Base-by-base conservation (phyloP, 2,888 invertebrate genomes). In the Drosophila acutilabella region DNA sequence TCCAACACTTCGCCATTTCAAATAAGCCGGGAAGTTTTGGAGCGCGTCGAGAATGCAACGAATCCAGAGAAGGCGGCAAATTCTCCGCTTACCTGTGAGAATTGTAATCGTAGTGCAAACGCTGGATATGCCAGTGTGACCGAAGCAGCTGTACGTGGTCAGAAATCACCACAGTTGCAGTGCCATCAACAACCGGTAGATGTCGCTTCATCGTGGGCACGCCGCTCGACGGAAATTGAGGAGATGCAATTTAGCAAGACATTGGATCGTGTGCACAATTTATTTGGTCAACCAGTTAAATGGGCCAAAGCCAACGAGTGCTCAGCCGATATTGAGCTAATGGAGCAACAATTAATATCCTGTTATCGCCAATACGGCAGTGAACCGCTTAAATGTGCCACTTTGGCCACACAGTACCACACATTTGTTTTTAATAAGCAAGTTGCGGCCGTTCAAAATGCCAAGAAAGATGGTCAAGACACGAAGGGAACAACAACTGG, bases 401-500 rank as follows among this genome's bases (percentile, higher is more conserved):
- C 26, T n/a, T 47, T 84, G 53, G 81, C 86, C 5, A 73, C 65
- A n/a, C 62, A 71, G n/a, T 84, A 82, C 42, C 83, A 86, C 26
- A 51, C 18, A 3, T 84, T 70, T 50, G 75, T 84, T n/a, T 86
- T 84, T 14, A 52, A 60, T 13, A 85, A 64, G n/a, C 84, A 84
- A 23, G 57, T 67, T 13, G 38, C 33, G 7, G 48, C 75, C 1
- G 54, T 57, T 10, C 38, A 73, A 18, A 67, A 73, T 11, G 2
- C 61, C 2, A 54, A 50, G 13, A 16, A 47, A 18, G 33, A 53
- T 45, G 69, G 40, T 2, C 69, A 64, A 40, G 18, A 68, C 7
- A 14, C 4, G 2, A 71, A 58, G 23, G 56, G 20, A 18, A 10
- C 50, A 2, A 10, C 50, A 2, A 23, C 10, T 38, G 42, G 36